Percentiles rank a stretch among this genome's conserved stretches.
phyloP scores from a whole-genome alignment of 2,113 vertebrate genomes.

The Notarius lentiginosus region DNA sequence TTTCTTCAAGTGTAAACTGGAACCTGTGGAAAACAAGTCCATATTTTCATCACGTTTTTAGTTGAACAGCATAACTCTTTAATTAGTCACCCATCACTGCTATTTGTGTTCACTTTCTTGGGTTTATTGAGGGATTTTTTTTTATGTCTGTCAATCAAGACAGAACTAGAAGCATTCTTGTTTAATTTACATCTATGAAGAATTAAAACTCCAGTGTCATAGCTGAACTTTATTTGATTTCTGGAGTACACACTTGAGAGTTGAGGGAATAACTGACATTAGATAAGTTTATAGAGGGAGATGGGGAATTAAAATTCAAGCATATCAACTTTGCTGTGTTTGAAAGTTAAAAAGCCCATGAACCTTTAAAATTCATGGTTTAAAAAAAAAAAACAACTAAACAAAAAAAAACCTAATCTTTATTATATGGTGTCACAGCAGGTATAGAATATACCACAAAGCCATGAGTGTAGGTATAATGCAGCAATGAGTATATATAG shows the following conservation, averaged over 20 bases:
- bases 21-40: neutral
- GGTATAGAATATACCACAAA: neutral
- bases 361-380: neutral
- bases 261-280: neutral
- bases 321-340: neutral
- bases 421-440: neutral
- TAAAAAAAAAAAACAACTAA: no score
- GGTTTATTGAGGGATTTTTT: conserved; percentile 4
- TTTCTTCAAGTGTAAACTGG: neutral
- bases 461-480: neutral
- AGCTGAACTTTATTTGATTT: neutral
- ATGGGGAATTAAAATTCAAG: neutral
- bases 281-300: conserved; percentile 3
- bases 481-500: neutral
- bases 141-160: neutral
- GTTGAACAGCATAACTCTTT: neutral
- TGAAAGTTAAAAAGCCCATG: neutral
- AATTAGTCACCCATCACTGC: neutral
- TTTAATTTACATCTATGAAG: neutral
- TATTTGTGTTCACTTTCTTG: neutral
- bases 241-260: neutral
- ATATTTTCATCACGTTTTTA: neutral
- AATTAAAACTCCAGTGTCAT: neutral
- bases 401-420: neutral
- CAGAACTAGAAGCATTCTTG: neutral